Evolutionary conservation across 1,140 invertebrate genomes (phyloP), one percentile per base, ranked within the genome.

Genomic region (Babylonia areolata): DNA sequence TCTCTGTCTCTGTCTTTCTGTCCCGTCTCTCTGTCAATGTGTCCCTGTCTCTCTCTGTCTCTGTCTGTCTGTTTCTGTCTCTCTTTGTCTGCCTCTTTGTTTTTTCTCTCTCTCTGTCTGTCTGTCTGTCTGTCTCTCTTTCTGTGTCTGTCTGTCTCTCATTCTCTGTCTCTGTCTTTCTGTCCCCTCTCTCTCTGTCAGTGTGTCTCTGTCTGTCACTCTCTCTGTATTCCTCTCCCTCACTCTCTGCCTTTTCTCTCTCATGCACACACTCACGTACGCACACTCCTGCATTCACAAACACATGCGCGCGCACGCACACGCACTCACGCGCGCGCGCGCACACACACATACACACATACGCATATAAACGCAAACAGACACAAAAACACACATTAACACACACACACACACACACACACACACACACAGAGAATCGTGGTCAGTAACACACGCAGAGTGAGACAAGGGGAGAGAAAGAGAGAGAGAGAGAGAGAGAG

Each of bases 111-210:
- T 73, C 31, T 73, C 71, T 73, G 31, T 73, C 71, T 73, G 12
- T 73, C 71, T 73, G 12, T 73, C 71, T 37, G 12, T 73, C 71
- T 73, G 12, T 73, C 71, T 73, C 31, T 73, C 71, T 73, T 31
- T 73, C 71, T 37, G 31, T 37, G 31, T 73, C 71, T 73, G 31
- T 37, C 71, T 11, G 31, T 73, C 71, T 37, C 71, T 73, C 58
- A 11, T 23, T 69, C 58, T 69, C 58, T 69, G 5, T 73, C 9
- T 37, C 33, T 33, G 9, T 73, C 33, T 28, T 11, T 37, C 71
- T 37, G 31, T 28, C 28, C 71, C 20, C 71, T 73, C 71, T 73
- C 71, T 37, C 71, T 37, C 71, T 37, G 9, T 69, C 64, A 12
- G 9, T 69, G 9, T 69, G 9, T 31, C 64, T 31, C 64, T 31